Conservation (phyloP, 1,140 invertebrate genomes). For the Antheraea mylitta region DNA sequence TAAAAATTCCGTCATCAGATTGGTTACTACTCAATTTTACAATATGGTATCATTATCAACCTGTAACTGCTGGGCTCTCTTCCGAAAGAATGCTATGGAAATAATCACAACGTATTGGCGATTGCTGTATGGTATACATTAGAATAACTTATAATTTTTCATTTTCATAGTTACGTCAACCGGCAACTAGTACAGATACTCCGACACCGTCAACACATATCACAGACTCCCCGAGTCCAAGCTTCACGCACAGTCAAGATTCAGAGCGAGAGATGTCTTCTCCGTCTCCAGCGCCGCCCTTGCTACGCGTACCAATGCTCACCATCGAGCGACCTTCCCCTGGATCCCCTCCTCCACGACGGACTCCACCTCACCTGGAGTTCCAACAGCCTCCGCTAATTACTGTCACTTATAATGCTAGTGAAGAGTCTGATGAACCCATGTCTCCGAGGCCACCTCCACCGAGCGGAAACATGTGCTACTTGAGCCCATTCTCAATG, state of each 20-base stretch:
- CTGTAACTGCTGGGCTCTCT: too few species aligned
- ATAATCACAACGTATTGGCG: too few species aligned
- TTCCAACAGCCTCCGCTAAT: slow-evolving; percentile 85
- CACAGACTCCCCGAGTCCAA: slow-evolving; percentile 73
- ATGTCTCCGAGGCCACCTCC: slow-evolving; percentile 79
- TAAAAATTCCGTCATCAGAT: too few species aligned
- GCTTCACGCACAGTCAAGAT: slow-evolving; percentile 72
- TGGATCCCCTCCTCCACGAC: slow-evolving; percentile 82
- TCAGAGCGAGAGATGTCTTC: slow-evolving; percentile 72
- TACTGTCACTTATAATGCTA: slow-evolving; percentile 86
- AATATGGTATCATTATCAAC: too few species aligned
- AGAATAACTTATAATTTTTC: neutral
- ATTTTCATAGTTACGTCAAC: slow-evolving; percentile 74
- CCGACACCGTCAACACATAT: slow-evolving; percentile 71
- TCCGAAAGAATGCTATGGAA: too few species aligned
- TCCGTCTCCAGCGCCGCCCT: slow-evolving; percentile 59
- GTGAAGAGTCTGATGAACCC: slow-evolving; percentile 87
- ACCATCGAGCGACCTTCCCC: slow-evolving; percentile 82
- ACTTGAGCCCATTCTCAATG: slow-evolving; percentile 88
- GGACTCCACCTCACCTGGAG: slow-evolving; percentile 81
- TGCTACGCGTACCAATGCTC: slow-evolving; percentile 81
- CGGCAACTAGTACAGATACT: slow-evolving; percentile 62
- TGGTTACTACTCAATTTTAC: too few species aligned
- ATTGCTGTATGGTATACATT: neutral
- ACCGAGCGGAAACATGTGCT: slow-evolving; percentile 82